Evolutionary conservation across 2,888 invertebrate genomes (phyloP), one percentile per base, ranked within the genome.

Genomic region (Hemistola chrysoprasaria): DNA sequence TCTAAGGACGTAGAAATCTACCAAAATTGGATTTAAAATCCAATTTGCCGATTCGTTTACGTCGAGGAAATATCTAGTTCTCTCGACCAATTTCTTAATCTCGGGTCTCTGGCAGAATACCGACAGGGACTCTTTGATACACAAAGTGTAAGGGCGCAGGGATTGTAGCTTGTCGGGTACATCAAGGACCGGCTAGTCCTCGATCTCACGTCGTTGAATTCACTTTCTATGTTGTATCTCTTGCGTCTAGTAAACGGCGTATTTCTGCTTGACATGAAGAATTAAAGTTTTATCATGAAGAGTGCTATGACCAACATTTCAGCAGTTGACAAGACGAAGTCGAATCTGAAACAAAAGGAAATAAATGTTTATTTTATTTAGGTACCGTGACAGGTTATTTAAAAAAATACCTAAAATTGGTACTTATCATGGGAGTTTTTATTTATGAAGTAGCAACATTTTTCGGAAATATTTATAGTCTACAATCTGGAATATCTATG

Each of bases 91-190:
- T 90, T 74, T 90, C 91, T 91, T 90, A 91, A 91, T 65, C 91
- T 90, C 50, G 92, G 92, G 65, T 92, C 91, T 81, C 90, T 89
- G 53, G 89, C 90, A 29, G 89, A 90, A 66, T 89, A 90, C 53
- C 86, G 80, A 77, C 83, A 86, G 53, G 83, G 85, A 61, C 76
- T 83, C 71, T 81, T 85, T 45, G 85, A 80, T 59, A 82, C 80
- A 58, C 77, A 81, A 76, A 85, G 83, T 65, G 80, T 85, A 53
- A 86, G 78, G 70, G 84, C 79, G 78, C 78, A 80, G 67, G 83
- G 86, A 76, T 86, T 84, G 79, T 80, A 75, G 56, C 76, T 84
- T 85, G 79, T 79, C 78, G 87, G 72, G 83, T 81, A 84, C 88
- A 88, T 88, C 86, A 88, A 88, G 87, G 87, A 87, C 88, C 76